phyloP scores from a whole-genome alignment of 2,113 vertebrate genomes.

The Gallinago undulata region DNA sequence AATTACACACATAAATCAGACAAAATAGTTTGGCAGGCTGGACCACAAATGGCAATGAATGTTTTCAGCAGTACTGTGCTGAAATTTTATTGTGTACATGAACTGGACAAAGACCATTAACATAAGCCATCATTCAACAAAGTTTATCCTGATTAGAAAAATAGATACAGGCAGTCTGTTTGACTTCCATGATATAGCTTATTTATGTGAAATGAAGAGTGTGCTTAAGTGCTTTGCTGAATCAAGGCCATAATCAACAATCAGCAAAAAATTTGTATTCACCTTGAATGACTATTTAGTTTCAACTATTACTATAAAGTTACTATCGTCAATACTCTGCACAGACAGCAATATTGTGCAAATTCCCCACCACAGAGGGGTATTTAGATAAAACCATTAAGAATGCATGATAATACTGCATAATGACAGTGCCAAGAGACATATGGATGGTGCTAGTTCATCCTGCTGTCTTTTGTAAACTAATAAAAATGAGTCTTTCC shows the following conservation, averaged over 20 bases:
- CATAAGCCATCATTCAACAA: background rate
- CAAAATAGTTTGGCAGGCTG: background rate
- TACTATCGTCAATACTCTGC: background rate
- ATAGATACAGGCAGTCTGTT: background rate
- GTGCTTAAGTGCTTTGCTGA: background rate
- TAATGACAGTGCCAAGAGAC: background rate
- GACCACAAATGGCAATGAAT: background rate
- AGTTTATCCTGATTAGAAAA: background rate
- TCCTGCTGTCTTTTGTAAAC: background rate
- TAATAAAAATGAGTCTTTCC: background rate
- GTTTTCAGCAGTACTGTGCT: background rate
- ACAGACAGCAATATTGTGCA: background rate
- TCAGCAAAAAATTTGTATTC: background rate
- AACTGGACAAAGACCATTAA: background rate
- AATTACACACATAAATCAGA: background rate
- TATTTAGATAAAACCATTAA: background rate
- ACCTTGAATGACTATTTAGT: background rate
- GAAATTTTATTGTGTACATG: background rate
- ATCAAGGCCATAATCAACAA: background rate
- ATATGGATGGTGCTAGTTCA: background rate
- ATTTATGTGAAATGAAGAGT: background rate
- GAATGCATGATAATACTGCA: background rate
- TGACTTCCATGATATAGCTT: background rate
- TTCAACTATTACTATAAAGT: background rate
- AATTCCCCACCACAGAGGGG: rapidly evolving